These are phyloP conservation scores for Rhodinocichla rosea DNA, from an alignment of 2,113 vertebrate species.

Conservation along the genomic window DNA sequence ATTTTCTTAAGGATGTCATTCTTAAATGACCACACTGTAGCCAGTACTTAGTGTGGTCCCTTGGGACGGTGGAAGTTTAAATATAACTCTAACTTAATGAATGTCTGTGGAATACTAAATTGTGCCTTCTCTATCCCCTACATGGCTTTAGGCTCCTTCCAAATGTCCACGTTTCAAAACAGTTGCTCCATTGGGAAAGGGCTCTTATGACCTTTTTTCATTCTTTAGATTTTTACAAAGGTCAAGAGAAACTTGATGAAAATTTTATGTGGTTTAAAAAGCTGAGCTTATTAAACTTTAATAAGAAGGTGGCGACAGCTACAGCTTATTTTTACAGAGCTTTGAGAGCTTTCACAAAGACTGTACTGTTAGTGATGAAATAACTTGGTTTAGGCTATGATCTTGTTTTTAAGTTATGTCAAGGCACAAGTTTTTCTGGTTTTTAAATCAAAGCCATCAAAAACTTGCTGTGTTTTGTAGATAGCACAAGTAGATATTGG, in stretches of 20 bases:
- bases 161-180: slow-evolving; percentile 36
- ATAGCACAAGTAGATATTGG: not conserved
- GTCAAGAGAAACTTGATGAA: slow-evolving; percentile 76
- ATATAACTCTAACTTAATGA: slow-evolving; percentile 4
- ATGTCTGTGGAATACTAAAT: not conserved
- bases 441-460: not conserved
- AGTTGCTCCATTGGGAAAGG: slow-evolving; percentile 10
- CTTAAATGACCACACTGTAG: slow-evolving; percentile 46
- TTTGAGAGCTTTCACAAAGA: slow-evolving; percentile 60
- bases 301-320: slow-evolving; percentile 68
- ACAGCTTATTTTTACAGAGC: slow-evolving; percentile 60
- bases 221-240: slow-evolving; percentile 74
- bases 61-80: not conserved
- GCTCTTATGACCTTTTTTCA: slow-evolving; percentile 68
- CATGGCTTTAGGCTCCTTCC: slow-evolving; percentile 18
- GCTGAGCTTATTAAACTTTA: slow-evolving; percentile 80
- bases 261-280: slow-evolving; percentile 82
- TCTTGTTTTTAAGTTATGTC: not conserved
- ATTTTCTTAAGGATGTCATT: slow-evolving; percentile 37
- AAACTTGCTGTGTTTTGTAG: not conserved
- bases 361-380: slow-evolving; percentile 38
- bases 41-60: not conserved
- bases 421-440: not conserved
- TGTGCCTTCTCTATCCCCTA: slow-evolving; percentile 1
- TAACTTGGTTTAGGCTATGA: not conserved